phyloP scores from a whole-genome alignment of 2,888 invertebrate genomes.

The Sicus ferrugineus region DNA sequence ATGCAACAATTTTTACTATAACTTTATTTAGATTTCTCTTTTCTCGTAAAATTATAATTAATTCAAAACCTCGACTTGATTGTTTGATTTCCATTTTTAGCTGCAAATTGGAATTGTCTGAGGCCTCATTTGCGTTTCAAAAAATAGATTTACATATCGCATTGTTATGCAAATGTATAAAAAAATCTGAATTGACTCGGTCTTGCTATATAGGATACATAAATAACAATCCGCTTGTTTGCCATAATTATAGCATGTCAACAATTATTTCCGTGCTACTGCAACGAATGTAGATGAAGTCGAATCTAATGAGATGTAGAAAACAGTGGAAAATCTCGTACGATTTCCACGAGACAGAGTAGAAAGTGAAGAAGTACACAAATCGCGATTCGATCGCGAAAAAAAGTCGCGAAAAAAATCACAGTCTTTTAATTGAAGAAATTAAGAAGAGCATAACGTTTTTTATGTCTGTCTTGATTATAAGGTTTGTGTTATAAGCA shows the following conservation, averaged over 20 bases:
- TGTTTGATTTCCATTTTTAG: background rate
- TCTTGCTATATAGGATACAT: background rate
- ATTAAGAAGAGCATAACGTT: no score
- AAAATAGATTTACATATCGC: constrained; percentile 5
- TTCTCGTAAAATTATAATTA: background rate
- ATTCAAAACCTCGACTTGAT: background rate
- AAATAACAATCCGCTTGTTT: background rate
- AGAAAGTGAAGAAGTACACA: no score
- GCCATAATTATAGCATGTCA: constrained; percentile 24
- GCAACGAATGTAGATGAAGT: background rate
- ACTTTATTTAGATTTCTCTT: background rate
- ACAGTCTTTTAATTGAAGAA: background rate
- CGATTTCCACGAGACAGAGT: no score
- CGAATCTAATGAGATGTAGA: background rate
- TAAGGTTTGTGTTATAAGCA: no score
- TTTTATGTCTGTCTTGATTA: no score
- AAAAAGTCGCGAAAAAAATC: background rate
- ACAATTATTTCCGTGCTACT: constrained; percentile 25
- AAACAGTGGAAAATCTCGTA: background rate
- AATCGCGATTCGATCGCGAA: background rate
- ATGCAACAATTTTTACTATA: background rate
- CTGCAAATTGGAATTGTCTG: background rate
- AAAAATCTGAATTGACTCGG: background rate
- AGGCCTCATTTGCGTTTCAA: background rate
- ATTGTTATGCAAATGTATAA: constrained; percentile 13